These are phyloP conservation scores for Clivina fossor DNA, from an alignment of 2,888 invertebrate species.

Conservation along the genomic window DNA sequence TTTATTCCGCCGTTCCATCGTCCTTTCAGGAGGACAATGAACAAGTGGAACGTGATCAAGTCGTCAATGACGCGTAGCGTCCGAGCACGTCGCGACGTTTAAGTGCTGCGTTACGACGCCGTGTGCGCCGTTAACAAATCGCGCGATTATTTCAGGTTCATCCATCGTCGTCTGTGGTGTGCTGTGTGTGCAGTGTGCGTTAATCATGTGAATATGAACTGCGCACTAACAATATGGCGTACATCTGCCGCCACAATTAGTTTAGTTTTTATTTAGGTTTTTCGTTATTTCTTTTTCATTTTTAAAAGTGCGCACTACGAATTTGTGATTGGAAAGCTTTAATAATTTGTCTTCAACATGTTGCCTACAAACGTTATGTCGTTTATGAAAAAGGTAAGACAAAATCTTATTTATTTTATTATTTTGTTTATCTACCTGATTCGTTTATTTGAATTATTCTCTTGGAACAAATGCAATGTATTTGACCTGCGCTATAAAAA, in stretches of 20 bases:
- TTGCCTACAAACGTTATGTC: slow-evolving; percentile 89
- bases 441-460: not conserved
- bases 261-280: slow-evolving; percentile 18
- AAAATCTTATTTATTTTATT: too few relatives aligned
- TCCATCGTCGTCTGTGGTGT: too few relatives aligned
- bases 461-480: too few relatives aligned
- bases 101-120: not conserved
- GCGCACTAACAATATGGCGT: slow-evolving; percentile 22
- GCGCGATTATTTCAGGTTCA: too few relatives aligned
- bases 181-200: too few relatives aligned
- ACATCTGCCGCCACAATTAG: slow-evolving; percentile 9
- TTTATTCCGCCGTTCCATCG: too few relatives aligned
- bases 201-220: slow-evolving; percentile 17
- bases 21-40: too few relatives aligned
- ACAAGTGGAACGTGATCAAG: not conserved
- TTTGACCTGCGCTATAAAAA: too few relatives aligned
- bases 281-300: too few relatives aligned
- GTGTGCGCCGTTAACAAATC: too few relatives aligned
- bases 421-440: not conserved
- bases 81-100: not conserved
- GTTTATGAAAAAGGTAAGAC: slow-evolving; percentile 90
- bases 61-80: not conserved
- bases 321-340: too few relatives aligned
- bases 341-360: slow-evolving; percentile 61
- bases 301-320: too few relatives aligned